Base-by-base conservation (phyloP, 2,888 invertebrate species). In the Diabrotica balteata region DNA sequence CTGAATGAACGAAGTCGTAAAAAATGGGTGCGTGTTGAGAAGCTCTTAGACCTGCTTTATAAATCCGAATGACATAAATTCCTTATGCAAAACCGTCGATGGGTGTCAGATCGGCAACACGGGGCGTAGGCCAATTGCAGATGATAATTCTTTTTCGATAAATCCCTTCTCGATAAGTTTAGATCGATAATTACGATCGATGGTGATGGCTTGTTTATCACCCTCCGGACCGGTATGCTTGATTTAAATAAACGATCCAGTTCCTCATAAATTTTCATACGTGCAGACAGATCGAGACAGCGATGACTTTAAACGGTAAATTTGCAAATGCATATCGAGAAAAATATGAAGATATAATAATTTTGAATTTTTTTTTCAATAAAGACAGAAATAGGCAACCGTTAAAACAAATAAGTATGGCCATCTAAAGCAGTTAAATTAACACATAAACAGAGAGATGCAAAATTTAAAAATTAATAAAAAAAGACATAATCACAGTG, bases 241-340 rank as follows among this genome's bases (percentile, higher is more conserved):
- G 57, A 78, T 78, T 77, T 78, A 75, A 78, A 77, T 77, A 77
- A 77, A 77, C 70, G 72, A 72, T 73, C 66, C 63, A 64, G 68
- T 65, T 68, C 63, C 66, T 74, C 70, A 74, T 76, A 74, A 32
- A 73, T 73, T 76, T 73, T 66, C 66, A 63, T 50, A 63, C 55
- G 11, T 8, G 44, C 9, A 57, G 55, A 57, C 32, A 43, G 55
- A 57, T 7, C 44, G 17, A 8, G 55, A 57, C 45, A 7, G 45
- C 10, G 17, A 45, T 59, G 46, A 53, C 47, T 47, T 44, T 50
- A 53, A 62, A 52, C 45, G 45, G 46, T 52, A 45, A 43, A 50
- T 45, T 42, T 46, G 45, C 47, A 32, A 32, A 32, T 32, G 32
- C 32, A 32, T 32, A 32, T 32, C 32, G 32, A 4, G 32, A 32